Percentiles rank a stretch among this genome's conserved stretches.
phyloP scores from a whole-genome alignment of 2,797 vertebrate genomes.

The Odontamblyopus rebecca region DNA sequence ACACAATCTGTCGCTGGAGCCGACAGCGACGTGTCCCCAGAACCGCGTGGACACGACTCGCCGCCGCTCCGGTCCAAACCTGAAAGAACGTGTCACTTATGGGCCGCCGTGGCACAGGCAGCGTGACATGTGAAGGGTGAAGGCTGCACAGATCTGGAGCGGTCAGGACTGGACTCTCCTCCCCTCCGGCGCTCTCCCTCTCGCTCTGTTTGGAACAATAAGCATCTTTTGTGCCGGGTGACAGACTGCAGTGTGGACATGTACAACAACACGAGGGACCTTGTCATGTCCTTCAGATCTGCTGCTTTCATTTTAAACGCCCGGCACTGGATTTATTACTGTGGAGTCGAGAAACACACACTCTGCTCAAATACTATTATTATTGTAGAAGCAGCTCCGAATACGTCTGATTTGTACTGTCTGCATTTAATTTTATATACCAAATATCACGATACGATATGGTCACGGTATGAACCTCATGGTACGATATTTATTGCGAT shows the following conservation, averaged over 20 bases:
- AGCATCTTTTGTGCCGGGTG: not conserved
- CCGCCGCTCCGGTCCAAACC: not conserved
- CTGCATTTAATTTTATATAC: too few species aligned
- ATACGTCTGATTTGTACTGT: too few species aligned
- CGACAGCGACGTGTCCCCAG: not conserved
- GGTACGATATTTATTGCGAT: too few species aligned
- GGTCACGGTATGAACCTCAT: too few species aligned
- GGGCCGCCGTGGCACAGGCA: not conserved
- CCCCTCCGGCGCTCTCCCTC: not conserved
- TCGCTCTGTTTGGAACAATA: conserved; percentile 1
- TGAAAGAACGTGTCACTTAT: not conserved
- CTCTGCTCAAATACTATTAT: too few species aligned
- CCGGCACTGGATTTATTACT: too few species aligned
- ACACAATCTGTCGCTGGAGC: not conserved
- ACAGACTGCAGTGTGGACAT: not conserved
- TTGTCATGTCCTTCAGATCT: conserved; percentile 3
- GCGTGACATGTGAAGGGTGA: not conserved
- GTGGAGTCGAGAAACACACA: too few species aligned
- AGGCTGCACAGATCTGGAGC: not conserved
- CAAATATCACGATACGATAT: too few species aligned
- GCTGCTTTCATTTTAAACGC: not conserved
- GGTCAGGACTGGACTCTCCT: not conserved
- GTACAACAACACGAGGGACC: not conserved
- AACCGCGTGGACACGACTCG: not conserved
- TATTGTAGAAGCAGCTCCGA: too few species aligned